Percentiles rank a stretch among this genome's conserved stretches.
Conservation (phyloP, 1,140 invertebrate species). For the Drosophila busckii region DNA sequence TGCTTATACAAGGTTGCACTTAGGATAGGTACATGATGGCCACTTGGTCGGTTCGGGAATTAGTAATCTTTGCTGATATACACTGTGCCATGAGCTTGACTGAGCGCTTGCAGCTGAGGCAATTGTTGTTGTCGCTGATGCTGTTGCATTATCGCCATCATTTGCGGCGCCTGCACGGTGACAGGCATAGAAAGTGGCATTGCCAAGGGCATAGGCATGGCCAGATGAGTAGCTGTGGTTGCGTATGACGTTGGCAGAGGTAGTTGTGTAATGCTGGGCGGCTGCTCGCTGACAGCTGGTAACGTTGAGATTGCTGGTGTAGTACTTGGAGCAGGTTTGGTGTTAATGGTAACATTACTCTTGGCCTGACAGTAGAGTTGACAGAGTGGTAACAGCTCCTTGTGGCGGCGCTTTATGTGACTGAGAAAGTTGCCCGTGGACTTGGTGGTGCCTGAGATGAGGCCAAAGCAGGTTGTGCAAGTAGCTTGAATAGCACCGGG, state of each 20-base stretch:
- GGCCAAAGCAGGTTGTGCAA: slow-evolving; percentile 67
- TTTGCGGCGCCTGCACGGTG: slow-evolving; percentile 51
- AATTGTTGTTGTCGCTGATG: slow-evolving; percentile 35
- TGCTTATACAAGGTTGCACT: slow-evolving; percentile 40
- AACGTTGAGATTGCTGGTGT: slow-evolving; percentile 10
- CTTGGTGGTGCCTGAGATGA: slow-evolving; percentile 70
- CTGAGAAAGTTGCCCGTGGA: slow-evolving; percentile 73
- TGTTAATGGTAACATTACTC: slow-evolving; percentile 22
- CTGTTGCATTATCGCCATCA: slow-evolving; percentile 62
- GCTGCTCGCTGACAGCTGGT: slow-evolving; percentile 24
- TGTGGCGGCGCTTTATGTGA: slow-evolving; percentile 70
- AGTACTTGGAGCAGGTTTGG: slow-evolving; percentile 5
- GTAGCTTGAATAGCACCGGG: slow-evolving; percentile 69
- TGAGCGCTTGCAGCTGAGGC: slow-evolving; percentile 15
- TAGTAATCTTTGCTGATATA: slow-evolving; percentile 63
- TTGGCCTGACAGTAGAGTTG: slow-evolving; percentile 73
- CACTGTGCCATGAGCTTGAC: slow-evolving; percentile 35
- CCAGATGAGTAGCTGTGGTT: slow-evolving; percentile 31
- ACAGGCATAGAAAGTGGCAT: slow-evolving; percentile 55
- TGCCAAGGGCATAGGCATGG: slow-evolving; percentile 40
- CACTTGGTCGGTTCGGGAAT: not conserved
- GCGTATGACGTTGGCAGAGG: slow-evolving; percentile 25
- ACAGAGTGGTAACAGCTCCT: slow-evolving; percentile 57
- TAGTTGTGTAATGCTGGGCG: slow-evolving; percentile 9
- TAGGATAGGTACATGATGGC: slow-evolving; percentile 32